Percentiles rank a stretch among this genome's conserved stretches.
These are phyloP conservation scores for Augochlorella aurata DNA, from an alignment of 2,888 invertebrate species.

Conservation along the genomic window DNA sequence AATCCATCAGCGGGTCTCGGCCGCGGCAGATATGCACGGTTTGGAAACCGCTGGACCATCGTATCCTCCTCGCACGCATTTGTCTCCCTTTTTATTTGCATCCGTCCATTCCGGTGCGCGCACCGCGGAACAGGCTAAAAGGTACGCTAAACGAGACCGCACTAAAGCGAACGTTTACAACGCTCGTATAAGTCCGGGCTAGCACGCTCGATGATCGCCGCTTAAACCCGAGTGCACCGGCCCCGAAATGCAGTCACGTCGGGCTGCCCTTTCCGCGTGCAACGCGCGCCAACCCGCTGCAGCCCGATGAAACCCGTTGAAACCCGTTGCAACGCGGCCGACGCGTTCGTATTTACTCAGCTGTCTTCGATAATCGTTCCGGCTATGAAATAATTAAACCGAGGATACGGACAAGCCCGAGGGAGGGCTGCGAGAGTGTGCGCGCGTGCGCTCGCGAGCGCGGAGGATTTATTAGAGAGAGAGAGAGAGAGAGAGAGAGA, in stretches of 20 bases:
- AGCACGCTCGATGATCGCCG: constrained; percentile 55
- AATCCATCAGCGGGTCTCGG: background rate
- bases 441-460: background rate
- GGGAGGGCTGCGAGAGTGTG: background rate
- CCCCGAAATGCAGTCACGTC: constrained; percentile 49
- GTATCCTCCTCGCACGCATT: background rate
- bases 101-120: constrained; percentile 5
- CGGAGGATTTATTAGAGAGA: constrained; percentile 22
- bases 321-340: background rate
- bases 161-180: constrained; percentile 63
- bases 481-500: background rate
- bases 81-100: constrained; percentile 43
- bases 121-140: constrained; percentile 39
- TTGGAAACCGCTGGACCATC: constrained; percentile 36
- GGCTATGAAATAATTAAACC: constrained; percentile 59
- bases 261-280: background rate
- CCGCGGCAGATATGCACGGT: constrained; percentile 10
- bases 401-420: constrained; percentile 10
- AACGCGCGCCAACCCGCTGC: no score
- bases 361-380: constrained; percentile 50
- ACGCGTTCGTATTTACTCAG: constrained; percentile 48
- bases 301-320: background rate
- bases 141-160: constrained; percentile 54
- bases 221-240: constrained; percentile 50
- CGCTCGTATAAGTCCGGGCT: constrained; percentile 55